Evolutionary conservation across 2,113 vertebrate genomes (phyloP), one percentile per base, ranked within the genome.

Genomic region (Danionella cerebrum): DNA sequence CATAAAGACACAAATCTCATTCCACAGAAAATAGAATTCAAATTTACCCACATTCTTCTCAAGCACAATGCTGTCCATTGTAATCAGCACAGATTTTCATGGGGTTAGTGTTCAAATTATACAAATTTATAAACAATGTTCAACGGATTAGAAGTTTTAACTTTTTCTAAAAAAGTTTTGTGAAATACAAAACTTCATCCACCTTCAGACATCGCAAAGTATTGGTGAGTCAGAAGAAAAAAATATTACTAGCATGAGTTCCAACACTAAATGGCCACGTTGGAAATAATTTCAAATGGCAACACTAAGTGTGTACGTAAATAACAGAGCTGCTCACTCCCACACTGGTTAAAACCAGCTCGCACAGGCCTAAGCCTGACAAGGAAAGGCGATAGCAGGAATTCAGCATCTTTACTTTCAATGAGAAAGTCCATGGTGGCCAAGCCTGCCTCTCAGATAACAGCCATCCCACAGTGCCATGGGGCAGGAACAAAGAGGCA

Each of bases 391-490:
- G 72, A 77, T 54, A 76, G 58, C 68, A 71, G 69, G 51, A 73
- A 69, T 69, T 74, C 33, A 48, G 55, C 74, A 79, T 70, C 67
- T 70, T 50, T 52, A 53, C 59, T 62, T 25, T 63, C 70, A 77
- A 75, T 55, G 68, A 71, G 80, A 82, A 74, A 66, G 47, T 58
- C 24, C 21, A 65, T 59, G 63, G 76, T 81, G 77, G 74, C 78
- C 76, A 58, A 76, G 76, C 80, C 78, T 67, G 78, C 74, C 77
- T 80, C 78, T 86, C 85, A 77, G 71, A 79, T 87, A 84, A 89
- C 83, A 82, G 80, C 75, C 74, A 82, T 82, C 76, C 76, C 0
- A 82, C 76, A 3, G 78, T 79, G 71, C 77, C 77, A 65, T 83
- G 79, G 3, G 38, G 54, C 55, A 31, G 63, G 53, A 71, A 86